A percentile compares a stretch with the other conserved stretches of the same genome.
Conservation (phyloP, 2,888 invertebrate genomes). For the Agonopterix heracliana region DNA sequence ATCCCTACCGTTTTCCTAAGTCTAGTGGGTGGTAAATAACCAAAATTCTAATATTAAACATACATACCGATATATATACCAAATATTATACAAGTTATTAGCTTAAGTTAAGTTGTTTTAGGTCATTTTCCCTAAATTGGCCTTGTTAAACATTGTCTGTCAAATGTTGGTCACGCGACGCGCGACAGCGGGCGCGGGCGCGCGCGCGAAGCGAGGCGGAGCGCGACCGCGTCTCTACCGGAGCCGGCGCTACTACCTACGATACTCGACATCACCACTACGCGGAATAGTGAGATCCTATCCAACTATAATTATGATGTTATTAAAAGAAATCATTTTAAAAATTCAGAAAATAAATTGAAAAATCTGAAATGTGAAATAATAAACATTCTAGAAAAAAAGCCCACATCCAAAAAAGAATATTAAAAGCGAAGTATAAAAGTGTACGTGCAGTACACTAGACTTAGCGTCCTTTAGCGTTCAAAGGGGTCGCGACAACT, state of each 20-base stretch:
- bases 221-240: constrained; percentile 1
- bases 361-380: constrained; percentile 32
- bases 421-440: constrained; percentile 52
- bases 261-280: constrained; percentile 6
- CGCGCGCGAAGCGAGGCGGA: not conserved
- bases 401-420: constrained; percentile 69
- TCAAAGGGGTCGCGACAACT: constrained; percentile 25
- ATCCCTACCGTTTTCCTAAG: constrained; percentile 72
- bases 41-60: constrained; percentile 76
- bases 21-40: constrained; percentile 75
- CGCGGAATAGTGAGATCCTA: constrained; percentile 13
- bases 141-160: constrained; percentile 69
- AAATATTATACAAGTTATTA: constrained; percentile 75
- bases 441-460: constrained; percentile 11
- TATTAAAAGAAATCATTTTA: constrained; percentile 67
- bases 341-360: constrained; percentile 35
- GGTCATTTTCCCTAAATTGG: constrained; percentile 71
- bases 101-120: constrained; percentile 75
- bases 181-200: not conserved
- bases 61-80: constrained; percentile 75
- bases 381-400: constrained; percentile 38
- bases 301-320: constrained; percentile 9
- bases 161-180: constrained; percentile 47
- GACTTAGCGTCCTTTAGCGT: constrained; percentile 8
- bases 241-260: not conserved